Evolutionary conservation across 2,888 invertebrate species (phyloP), one percentile per base, ranked within the genome.

Genomic region (Harpalus rubripes): DNA sequence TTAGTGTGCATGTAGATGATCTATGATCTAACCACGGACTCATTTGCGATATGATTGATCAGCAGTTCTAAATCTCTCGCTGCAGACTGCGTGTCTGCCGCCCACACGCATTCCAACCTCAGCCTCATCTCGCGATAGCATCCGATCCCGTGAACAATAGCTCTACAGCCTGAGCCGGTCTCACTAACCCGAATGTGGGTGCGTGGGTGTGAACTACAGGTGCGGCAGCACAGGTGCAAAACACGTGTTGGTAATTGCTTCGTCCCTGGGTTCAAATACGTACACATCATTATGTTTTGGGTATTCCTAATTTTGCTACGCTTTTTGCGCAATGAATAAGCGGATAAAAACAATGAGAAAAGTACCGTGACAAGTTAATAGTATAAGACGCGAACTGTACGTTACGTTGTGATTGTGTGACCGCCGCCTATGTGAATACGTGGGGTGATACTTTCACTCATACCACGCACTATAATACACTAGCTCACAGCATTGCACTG

Each of bases 1-100:
- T 10, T 12, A 32, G 32, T 52, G 44, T 52, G 44, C 44, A 52
- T 32, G 44, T 52, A 52, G 44, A 52, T 52, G 44, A 12, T 52
- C 12, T 12, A 12, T 52, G 44, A 52, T 52, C 10, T 52, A 52
- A 52, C 4, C 10, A 52, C 12, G 44, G 12, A 52, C 44, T 78
- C 41, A 80, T 61, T 61, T 41, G 80, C 80, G 26, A 32, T 22
- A n/a, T 16, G 52, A 76, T 76, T 44, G 12, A 76, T 76, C 52
- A 39, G 44, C 12, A 12, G 44, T 52, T 52, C 44, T 52, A 52
- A 52, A 52, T 83, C 83, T 32, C 76, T 41, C 72, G 18, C 16
- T 76, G 83, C 59, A 83, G 83, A 83, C 83, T 83, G 83, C 83
- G 74, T 83, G 83, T 83, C 83, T 83, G 59, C 82, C 83, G 68